A percentile compares a stretch with the other conserved stretches of the same genome.
These are phyloP conservation scores for Strix aluco DNA, from an alignment of 2,113 vertebrate species.

Conservation along the genomic window DNA sequence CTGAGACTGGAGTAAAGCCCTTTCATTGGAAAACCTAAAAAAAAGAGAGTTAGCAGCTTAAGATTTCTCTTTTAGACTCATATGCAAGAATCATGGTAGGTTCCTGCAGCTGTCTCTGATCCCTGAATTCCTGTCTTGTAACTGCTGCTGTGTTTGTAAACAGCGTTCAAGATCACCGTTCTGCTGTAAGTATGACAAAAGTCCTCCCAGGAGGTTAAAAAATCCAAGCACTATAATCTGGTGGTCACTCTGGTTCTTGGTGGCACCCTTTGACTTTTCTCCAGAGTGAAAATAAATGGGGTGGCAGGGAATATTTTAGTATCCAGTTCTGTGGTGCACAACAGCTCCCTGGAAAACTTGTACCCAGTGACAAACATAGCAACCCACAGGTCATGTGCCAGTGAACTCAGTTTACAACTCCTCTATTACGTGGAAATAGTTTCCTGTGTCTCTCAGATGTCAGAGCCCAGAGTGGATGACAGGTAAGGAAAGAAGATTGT, in stretches of 20 bases:
- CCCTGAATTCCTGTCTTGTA: not conserved
- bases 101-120: not conserved
- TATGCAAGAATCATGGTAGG: not conserved
- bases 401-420: not conserved
- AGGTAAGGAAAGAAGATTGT: conserved; percentile 38
- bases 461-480: not conserved
- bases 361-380: not conserved
- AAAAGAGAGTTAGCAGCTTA: not conserved
- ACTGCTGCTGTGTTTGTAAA: not conserved
- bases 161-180: not conserved
- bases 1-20: not conserved
- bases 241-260: not conserved
- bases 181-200: not conserved
- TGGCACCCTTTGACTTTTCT: not conserved
- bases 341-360: not conserved
- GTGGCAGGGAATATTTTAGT: not conserved
- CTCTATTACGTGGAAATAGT: conserved; percentile 8
- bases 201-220: not conserved
- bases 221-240: not conserved
- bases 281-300: not conserved
- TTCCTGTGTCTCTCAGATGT: conserved; percentile 31
- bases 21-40: not conserved
- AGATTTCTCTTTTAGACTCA: not conserved
- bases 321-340: not conserved
- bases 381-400: not conserved